phyloP scores from a whole-genome alignment of 2,888 invertebrate genomes.

The Scotopteryx bipunctaria region DNA sequence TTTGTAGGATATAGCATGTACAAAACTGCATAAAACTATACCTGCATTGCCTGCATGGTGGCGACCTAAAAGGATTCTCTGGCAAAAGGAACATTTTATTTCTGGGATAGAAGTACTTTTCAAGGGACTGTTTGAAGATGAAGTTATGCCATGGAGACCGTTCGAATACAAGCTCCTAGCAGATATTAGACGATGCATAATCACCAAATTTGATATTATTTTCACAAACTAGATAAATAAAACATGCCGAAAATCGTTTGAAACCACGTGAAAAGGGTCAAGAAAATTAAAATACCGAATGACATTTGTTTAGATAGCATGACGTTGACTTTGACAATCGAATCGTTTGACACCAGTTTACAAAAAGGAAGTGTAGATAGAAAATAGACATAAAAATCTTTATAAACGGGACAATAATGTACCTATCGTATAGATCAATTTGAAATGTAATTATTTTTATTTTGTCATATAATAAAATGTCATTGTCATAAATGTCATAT shows the following conservation, averaged over 20 bases:
- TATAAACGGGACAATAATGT: no score
- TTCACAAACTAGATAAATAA: slow-evolving; percentile 42
- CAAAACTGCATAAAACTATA: neutral
- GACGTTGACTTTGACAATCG: neutral
- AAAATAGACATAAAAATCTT: no score
- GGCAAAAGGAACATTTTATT: slow-evolving; percentile 76
- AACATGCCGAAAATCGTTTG: slow-evolving; percentile 56
- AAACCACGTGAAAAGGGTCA: slow-evolving; percentile 69
- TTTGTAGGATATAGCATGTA: no score
- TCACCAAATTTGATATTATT: slow-evolving; percentile 47
- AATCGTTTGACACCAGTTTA: no score
- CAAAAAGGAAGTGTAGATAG: no score
- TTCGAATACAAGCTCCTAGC: slow-evolving; percentile 70
- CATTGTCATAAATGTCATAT: neutral
- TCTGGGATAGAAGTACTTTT: slow-evolving; percentile 51
- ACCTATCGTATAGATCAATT: no score
- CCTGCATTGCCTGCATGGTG: slow-evolving; percentile 58
- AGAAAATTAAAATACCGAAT: slow-evolving; percentile 19
- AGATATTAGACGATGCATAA: slow-evolving; percentile 74
- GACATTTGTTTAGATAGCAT: no score
- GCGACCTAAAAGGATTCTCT: slow-evolving; percentile 62
- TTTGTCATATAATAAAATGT: neutral
- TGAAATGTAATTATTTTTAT: no score
- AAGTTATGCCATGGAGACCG: slow-evolving; percentile 60
- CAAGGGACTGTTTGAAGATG: slow-evolving; percentile 51